These are phyloP conservation scores for Macropis europaea DNA, from an alignment of 2,888 invertebrate species.

Conservation along the genomic window DNA sequence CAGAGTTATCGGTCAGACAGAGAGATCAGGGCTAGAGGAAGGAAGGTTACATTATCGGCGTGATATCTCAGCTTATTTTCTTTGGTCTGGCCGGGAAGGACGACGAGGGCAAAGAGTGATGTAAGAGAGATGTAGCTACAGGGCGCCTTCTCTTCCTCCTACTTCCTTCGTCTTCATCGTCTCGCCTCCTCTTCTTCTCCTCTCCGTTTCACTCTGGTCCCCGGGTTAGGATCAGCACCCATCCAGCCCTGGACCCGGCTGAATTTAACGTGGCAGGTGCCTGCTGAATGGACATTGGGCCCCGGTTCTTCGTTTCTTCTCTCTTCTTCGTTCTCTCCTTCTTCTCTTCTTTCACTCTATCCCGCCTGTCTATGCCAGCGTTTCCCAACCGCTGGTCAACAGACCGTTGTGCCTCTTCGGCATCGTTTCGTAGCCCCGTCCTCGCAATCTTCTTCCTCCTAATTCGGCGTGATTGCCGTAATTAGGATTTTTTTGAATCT, in stretches of 20 bases:
- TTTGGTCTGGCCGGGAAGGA: constrained; percentile 40
- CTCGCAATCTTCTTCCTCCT: too few species aligned
- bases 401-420: too few species aligned
- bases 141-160: constrained; percentile 42
- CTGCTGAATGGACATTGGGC: constrained; percentile 65
- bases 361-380: not conserved
- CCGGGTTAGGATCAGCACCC: constrained; percentile 22
- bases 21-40: constrained; percentile 59
- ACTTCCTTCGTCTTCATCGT: constrained; percentile 9
- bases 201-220: constrained; percentile 14
- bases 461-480: too few species aligned
- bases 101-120: constrained; percentile 48
- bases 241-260: constrained; percentile 49
- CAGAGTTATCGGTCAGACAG: too few species aligned
- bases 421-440: too few species aligned
- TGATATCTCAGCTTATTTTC: constrained; percentile 57
- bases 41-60: constrained; percentile 54
- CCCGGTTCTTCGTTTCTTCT: constrained; percentile 24
- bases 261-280: constrained; percentile 70
- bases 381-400: too few species aligned
- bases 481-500: too few species aligned
- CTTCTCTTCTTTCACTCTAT: constrained; percentile 28
- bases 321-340: constrained; percentile 1
- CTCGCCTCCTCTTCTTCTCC: constrained; percentile 17
- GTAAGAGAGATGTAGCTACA: constrained; percentile 63